Conservation (phyloP, 2,888 invertebrate species). For the Phasia obesa region DNA sequence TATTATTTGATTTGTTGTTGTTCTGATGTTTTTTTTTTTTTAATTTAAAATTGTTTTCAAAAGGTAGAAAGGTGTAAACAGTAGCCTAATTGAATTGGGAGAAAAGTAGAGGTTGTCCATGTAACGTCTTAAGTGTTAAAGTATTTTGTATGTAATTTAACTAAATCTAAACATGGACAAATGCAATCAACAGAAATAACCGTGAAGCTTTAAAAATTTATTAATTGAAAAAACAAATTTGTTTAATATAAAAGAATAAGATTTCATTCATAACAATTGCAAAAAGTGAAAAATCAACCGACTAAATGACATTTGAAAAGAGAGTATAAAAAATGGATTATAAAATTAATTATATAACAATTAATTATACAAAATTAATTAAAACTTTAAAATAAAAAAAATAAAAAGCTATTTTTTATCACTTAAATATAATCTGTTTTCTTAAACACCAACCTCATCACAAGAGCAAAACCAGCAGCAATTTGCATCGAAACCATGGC, state of each 20-base stretch:
- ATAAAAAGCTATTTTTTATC: too few relatives aligned
- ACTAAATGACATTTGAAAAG: conserved; percentile 7
- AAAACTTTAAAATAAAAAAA: not conserved
- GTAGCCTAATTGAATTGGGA: conserved; percentile 65
- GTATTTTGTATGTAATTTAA: conserved; percentile 50
- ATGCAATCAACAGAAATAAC: conserved; percentile 36
- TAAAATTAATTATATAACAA: too few relatives aligned
- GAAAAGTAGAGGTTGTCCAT: conserved; percentile 61
- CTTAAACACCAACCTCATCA: too few relatives aligned
- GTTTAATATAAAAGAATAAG: conserved; percentile 40
- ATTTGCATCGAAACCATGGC: too few relatives aligned
- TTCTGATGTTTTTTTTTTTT: conserved; percentile 21
- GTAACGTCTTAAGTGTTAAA: conserved; percentile 60
- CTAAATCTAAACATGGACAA: conserved; percentile 57
- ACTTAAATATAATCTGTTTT: too few relatives aligned
- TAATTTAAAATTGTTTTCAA: conserved; percentile 23
- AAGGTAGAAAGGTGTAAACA: conserved; percentile 45
- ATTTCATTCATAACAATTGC: conserved; percentile 48
- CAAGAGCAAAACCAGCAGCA: too few relatives aligned
- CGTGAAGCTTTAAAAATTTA: conserved; percentile 63
- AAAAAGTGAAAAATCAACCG: too few relatives aligned
- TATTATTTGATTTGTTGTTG: not conserved
- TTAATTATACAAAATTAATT: too few relatives aligned
- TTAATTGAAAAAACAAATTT: conserved; percentile 46
- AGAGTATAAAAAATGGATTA: not conserved